Conservation (phyloP, 1,140 invertebrate genomes). For the Metaphire vulgaris region DNA sequence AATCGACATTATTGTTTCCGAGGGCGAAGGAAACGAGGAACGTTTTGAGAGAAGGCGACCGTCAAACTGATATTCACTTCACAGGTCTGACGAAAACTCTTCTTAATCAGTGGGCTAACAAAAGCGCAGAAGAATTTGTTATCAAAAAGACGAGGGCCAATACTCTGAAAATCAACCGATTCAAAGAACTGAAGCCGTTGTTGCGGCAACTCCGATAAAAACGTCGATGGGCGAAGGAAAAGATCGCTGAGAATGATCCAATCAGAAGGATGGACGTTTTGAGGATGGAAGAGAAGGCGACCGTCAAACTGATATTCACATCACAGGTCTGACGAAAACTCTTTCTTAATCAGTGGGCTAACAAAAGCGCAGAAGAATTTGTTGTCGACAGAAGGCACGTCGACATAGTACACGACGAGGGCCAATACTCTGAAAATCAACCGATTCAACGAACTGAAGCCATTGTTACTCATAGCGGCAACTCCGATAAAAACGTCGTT, state of each 20-base stretch:
- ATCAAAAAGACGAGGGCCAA: background rate
- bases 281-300: too few species aligned
- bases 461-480: too few species aligned
- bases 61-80: too few species aligned
- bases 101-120: background rate
- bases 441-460: background rate
- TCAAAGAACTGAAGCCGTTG: background rate
- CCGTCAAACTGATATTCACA: too few species aligned
- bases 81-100: background rate
- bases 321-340: too few species aligned
- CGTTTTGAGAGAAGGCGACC: too few species aligned
- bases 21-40: too few species aligned
- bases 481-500: too few species aligned
- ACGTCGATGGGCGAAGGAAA: background rate
- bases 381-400: background rate
- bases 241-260: background rate
- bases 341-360: background rate
- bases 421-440: background rate
- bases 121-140: background rate
- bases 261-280: background rate
- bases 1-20: too few species aligned
- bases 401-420: background rate
- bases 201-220: background rate
- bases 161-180: background rate
- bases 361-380: background rate